Evolutionary conservation across 2,797 vertebrate species (phyloP).

Genomic region (Trachurus trachurus): DNA sequence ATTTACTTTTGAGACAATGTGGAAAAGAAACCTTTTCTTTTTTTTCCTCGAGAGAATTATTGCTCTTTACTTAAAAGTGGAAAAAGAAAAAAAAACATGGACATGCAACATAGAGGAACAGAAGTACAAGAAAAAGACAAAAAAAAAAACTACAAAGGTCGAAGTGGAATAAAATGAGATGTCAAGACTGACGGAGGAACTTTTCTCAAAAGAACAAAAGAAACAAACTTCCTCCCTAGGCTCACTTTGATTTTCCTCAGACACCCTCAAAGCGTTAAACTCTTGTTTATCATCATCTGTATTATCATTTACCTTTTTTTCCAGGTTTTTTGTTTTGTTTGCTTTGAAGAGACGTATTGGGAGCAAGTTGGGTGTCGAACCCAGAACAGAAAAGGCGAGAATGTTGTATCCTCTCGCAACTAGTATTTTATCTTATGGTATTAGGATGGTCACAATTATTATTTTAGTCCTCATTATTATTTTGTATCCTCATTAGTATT

Average conservation of each 20-base stretch:
- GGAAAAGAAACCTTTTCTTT: slow-evolving; percentile 64
- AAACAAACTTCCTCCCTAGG: slow-evolving; percentile 77
- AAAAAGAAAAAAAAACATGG: slow-evolving; percentile 52
- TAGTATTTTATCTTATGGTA: slow-evolving; percentile 79
- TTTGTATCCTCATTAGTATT: slow-evolving; percentile 84
- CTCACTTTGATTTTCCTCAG: slow-evolving; percentile 74
- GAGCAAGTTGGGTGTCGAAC: slow-evolving; percentile 63
- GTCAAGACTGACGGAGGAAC: slow-evolving; percentile 58
- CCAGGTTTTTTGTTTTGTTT: slow-evolving; percentile 56
- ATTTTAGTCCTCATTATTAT: slow-evolving; percentile 81
- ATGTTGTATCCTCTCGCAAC: slow-evolving; percentile 66
- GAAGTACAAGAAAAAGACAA: slow-evolving; percentile 48
- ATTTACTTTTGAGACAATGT: slow-evolving; percentile 71
- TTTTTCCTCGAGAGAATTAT: slow-evolving; percentile 64
- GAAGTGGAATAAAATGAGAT: slow-evolving; percentile 55
- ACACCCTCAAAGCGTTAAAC: slow-evolving; percentile 69
- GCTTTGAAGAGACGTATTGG: slow-evolving; percentile 53
- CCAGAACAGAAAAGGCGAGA: slow-evolving; percentile 52
- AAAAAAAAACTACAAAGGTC: slow-evolving; percentile 38
- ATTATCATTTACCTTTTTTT: slow-evolving; percentile 64
- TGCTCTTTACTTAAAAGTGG: slow-evolving; percentile 69
- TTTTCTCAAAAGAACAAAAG: slow-evolving; percentile 69
- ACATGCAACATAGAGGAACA: slow-evolving; percentile 71
- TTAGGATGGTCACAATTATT: slow-evolving; percentile 75
- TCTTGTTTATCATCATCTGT: slow-evolving; percentile 72